These are phyloP conservation scores for Leptinotarsa rubiginosa DNA, from an alignment of 2,888 invertebrate genomes.

Conservation along the genomic window DNA sequence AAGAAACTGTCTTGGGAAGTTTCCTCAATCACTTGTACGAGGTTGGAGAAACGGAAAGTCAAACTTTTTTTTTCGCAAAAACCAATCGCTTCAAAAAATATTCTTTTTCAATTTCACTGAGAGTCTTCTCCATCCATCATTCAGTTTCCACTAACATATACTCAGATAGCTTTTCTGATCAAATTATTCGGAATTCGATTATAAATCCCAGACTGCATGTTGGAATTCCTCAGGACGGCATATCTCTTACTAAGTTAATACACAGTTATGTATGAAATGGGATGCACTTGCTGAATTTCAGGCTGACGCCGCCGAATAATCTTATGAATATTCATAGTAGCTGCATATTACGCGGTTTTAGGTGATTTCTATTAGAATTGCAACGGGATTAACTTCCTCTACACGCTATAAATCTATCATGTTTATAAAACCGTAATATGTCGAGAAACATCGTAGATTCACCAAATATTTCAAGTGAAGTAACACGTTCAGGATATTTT, in stretches of 20 bases:
- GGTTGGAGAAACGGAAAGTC: too few relatives aligned
- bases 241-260: constrained; percentile 42
- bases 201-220: constrained; percentile 24
- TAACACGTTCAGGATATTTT: too few relatives aligned
- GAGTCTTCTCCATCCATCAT: neutral
- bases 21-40: too few relatives aligned
- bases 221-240: constrained; percentile 19
- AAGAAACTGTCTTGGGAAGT: too few relatives aligned
- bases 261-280: constrained; percentile 45
- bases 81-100: too few relatives aligned
- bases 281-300: constrained; percentile 44
- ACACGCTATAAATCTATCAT: constrained; percentile 42
- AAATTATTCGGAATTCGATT: constrained; percentile 26
- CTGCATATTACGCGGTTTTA: constrained; percentile 48
- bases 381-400: constrained; percentile 44
- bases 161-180: neutral
- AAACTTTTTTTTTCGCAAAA: too few relatives aligned
- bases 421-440: constrained; percentile 37
- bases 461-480: too few relatives aligned
- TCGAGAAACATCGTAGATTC: constrained; percentile 23
- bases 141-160: neutral
- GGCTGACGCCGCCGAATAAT: constrained; percentile 40
- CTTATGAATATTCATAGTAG: constrained; percentile 50
- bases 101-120: neutral
- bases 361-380: constrained; percentile 50